Conservation (phyloP, 2,113 vertebrate genomes). For the Takifugu bimaculatus region DNA sequence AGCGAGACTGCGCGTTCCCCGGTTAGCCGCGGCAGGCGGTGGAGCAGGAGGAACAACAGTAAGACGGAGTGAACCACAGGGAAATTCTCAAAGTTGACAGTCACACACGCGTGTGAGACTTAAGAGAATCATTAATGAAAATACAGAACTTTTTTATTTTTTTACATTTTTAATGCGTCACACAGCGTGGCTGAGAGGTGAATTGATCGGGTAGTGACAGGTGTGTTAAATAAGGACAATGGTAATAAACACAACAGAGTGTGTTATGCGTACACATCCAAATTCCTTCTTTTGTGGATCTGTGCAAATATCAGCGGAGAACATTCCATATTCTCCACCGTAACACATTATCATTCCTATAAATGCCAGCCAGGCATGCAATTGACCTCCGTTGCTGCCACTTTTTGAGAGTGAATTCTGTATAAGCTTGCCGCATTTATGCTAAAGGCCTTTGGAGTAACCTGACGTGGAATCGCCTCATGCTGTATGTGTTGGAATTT, state of each 20-base stretch:
- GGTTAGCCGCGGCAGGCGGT: slow-evolving; percentile 58
- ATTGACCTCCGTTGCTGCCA: slow-evolving; percentile 44
- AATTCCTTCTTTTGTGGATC: not conserved
- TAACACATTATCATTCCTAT: slow-evolving; percentile 42
- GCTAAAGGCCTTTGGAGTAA: slow-evolving; percentile 57
- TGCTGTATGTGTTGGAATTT: slow-evolving; percentile 58
- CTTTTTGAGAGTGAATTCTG: slow-evolving; percentile 21
- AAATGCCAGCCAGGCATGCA: slow-evolving; percentile 52
- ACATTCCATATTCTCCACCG: not conserved
- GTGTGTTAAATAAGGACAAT: not conserved
- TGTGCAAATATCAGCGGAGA: slow-evolving; percentile 37
- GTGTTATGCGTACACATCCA: no score
- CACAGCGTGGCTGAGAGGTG: no score
- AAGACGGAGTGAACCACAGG: slow-evolving; percentile 50
- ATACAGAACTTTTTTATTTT: not conserved
- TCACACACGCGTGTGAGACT: slow-evolving; percentile 5
- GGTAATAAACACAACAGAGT: not conserved
- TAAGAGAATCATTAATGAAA: not conserved
- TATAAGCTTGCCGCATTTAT: slow-evolving; percentile 32
- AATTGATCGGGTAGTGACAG: no score
- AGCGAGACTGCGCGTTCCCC: slow-evolving; percentile 68
- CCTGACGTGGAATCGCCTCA: slow-evolving; percentile 45
- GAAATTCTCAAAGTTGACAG: slow-evolving; percentile 50
- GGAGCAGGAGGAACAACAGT: slow-evolving; percentile 46
- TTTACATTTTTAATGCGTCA: no score